Conservation (phyloP, 2,113 vertebrate species). For the Danionella cerebrum region DNA sequence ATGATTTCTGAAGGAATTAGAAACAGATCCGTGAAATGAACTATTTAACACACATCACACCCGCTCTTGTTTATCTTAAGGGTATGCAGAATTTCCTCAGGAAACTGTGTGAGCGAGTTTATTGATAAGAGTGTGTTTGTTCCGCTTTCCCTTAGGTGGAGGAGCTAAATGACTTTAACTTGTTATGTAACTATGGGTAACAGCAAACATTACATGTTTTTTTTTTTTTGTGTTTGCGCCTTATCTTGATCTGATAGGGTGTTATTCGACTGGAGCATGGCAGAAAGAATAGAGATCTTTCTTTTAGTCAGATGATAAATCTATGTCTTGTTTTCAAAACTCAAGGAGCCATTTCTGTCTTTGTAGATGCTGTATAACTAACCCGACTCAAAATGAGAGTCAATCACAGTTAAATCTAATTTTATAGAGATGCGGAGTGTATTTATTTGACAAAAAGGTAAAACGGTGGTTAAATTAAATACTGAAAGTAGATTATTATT, state of each 20-base stretch:
- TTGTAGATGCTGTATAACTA: too few species aligned
- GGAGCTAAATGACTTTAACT: not conserved
- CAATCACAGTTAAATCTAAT: too few species aligned
- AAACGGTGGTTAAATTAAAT: too few species aligned
- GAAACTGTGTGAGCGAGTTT: not conserved
- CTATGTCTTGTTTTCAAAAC: not conserved
- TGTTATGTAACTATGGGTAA: slow-evolving; percentile 19
- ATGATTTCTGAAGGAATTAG: not conserved
- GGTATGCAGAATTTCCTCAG: not conserved
- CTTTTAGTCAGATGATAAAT: not conserved
- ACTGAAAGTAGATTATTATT: too few species aligned
- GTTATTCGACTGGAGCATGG: not conserved
- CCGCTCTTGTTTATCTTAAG: not conserved
- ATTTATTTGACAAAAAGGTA: too few species aligned
- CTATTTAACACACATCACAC: too few species aligned
- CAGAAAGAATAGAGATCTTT: not conserved
- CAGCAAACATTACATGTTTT: slow-evolving; percentile 7
- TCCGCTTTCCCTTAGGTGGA: not conserved
- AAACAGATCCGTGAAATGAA: too few species aligned
- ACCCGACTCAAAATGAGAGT: too few species aligned
- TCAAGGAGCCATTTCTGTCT: too few species aligned
- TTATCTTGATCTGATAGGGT: not conserved
- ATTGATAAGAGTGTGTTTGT: slow-evolving; percentile 30
- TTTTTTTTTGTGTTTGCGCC: not conserved
- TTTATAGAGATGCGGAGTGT: too few species aligned